Evolutionary conservation across 2,797 vertebrate species (phyloP).

Genomic region (Anguilla megastoma): DNA sequence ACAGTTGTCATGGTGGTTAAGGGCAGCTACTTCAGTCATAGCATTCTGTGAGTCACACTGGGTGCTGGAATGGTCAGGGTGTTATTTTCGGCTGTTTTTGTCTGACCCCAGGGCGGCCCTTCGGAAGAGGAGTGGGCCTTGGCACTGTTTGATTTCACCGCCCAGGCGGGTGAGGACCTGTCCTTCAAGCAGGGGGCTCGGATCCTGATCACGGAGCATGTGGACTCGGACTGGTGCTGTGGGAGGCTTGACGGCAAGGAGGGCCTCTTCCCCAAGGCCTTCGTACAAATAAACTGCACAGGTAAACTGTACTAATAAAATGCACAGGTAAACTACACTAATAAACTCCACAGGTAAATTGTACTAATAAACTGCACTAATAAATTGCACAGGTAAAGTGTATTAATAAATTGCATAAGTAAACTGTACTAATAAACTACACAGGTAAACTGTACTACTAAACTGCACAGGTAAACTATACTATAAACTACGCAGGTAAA

Average conservation of each 20-base stretch:
- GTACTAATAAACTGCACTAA: too few species aligned
- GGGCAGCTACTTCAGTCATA: neutral
- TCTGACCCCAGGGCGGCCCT: constrained; percentile 27
- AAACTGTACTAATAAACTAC: too few species aligned
- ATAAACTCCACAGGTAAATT: too few species aligned
- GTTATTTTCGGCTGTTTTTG: neutral
- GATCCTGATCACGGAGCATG: constrained; percentile 74
- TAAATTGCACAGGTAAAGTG: too few species aligned
- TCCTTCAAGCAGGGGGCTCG: constrained; percentile 83
- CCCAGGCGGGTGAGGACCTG: constrained; percentile 84
- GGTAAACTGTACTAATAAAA: constrained; percentile 33
- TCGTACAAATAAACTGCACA: constrained; percentile 68
- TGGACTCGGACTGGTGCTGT: constrained; percentile 81
- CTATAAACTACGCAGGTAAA: too few species aligned
- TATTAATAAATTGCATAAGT: too few species aligned
- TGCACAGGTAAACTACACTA: too few species aligned
- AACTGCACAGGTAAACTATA: too few species aligned
- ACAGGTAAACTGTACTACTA: too few species aligned
- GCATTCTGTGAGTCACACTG: neutral
- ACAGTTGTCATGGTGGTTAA: neutral
- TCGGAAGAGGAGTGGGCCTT: constrained; percentile 73
- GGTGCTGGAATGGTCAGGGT: neutral
- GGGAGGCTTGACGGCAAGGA: constrained; percentile 79
- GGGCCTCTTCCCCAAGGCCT: constrained; percentile 83
- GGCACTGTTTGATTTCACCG: constrained; percentile 85